Base-by-base conservation (phyloP, 2,797 vertebrate species). In the Loriculus beryllinus region DNA sequence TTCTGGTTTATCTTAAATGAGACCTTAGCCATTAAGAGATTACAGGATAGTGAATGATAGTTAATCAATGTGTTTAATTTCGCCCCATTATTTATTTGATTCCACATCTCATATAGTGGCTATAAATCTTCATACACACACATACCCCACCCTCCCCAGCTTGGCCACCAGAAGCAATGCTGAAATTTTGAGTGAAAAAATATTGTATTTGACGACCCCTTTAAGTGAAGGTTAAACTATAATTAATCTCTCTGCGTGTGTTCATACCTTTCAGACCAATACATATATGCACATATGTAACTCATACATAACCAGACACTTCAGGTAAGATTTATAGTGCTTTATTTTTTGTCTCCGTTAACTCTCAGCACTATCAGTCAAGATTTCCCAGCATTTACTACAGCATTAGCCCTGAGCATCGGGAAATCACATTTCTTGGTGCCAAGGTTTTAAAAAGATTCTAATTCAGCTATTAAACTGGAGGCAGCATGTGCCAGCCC, bases 1-100 rank as follows among this genome's bases (percentile, higher is more conserved):
- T 93, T 90, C 90, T 92, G 91, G 85, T 86, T 91, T 87, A 84
- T 87, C 65, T 94, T 95, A 96, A 97, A 97, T 97, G 93, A 93
- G 92, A 96, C 86, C 25, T 80, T 23, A 86, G 90, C 88, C 93
- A 85, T 96, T 96, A 96, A 80, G 87, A 96, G 89, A 96, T 96
- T 95, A 92, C 93, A 93, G 91, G 93, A 96, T 90, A 92, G 90
- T 92, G 92, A 97, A 86, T 94, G 96, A 96, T 96, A 94, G 93
- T 94, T 96, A 97, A 97, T 97, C 96, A 94, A 96, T 96, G 93
- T 81, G 62, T 95, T 97, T 96, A 96, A 97, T 97, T 97, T 97
- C 89, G 57, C 33, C 91, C 86, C 62, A 89, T 97, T 97, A 97
- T 96, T 97, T 96, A 97, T 97, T 95, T 96, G 95, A 96, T 97